Evolutionary conservation across 37 sponge, comb jelly and placozoan genomes (phyloP).

Genomic region (Oopsacas minuta): DNA sequence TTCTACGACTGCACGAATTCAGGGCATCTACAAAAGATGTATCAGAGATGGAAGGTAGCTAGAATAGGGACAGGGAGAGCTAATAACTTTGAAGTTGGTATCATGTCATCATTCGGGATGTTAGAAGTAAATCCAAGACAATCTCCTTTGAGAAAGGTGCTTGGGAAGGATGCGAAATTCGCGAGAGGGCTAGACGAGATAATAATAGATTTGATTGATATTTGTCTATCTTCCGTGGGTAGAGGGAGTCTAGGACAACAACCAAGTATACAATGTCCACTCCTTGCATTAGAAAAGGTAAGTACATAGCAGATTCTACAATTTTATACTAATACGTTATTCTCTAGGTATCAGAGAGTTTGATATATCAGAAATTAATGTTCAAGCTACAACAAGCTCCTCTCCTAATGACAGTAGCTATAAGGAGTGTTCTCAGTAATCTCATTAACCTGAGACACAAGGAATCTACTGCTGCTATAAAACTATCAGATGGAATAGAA

Average conservation of each 20-base stretch:
- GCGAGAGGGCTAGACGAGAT: slow-evolving; percentile 1
- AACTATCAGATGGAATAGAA: neutral
- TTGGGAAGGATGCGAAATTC: slow-evolving; percentile 14
- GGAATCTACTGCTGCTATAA: neutral
- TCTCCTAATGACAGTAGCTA: slow-evolving; percentile 8
- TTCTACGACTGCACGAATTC: slow-evolving; percentile 5
- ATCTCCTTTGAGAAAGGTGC: slow-evolving; percentile 11
- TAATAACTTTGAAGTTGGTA: neutral
- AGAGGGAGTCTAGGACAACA: slow-evolving; percentile 13
- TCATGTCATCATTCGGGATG: neutral
- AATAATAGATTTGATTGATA: slow-evolving; percentile 1
- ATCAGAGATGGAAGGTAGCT: slow-evolving; percentile 6
- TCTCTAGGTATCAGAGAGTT: neutral
- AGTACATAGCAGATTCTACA: neutral
- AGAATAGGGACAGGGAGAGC: neutral
- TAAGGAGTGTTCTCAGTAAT: neutral
- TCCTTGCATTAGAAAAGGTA: neutral
- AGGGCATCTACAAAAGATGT: slow-evolving; percentile 1
- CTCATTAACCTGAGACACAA: slow-evolving; percentile 18
- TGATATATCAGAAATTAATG: slow-evolving; percentile 10
- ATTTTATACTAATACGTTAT: neutral
- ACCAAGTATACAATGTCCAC: neutral
- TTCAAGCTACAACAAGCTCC: slow-evolving; percentile 4
- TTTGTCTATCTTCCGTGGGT: neutral
- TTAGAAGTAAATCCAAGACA: slow-evolving; percentile 16